Evolutionary conservation across 1,140 invertebrate genomes (phyloP), one percentile per base, ranked within the genome.

Genomic region (Prorops nasuta): DNA sequence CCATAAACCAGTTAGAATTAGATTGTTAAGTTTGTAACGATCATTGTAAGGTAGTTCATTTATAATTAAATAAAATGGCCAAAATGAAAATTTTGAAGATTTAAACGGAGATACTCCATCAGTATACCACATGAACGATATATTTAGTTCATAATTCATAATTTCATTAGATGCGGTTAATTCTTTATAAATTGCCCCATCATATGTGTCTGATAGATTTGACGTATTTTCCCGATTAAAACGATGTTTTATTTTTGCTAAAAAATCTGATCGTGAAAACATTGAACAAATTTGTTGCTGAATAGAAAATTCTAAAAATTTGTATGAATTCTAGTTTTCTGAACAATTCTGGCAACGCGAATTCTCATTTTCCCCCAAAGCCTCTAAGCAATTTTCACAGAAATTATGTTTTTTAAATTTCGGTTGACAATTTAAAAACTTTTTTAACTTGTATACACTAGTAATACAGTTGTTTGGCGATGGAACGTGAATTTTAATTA

Each of bases 1-100:
- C n/a, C n/a, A n/a, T n/a, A n/a, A n/a, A n/a, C n/a, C n/a, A 15
- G 24, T 16, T 15, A 44, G 19, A 32, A 44, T 44, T 2, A 16
- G 2, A 34, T 44, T 44, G 31, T 44, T 15, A 16, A 15, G 18
- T 16, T 44, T 32, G 9, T 24, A 16, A 3, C 42, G 4, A 14
- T 28, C 14, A 15, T 15, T 0, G 28, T 44, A 19, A 7, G 42
- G 42, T n/a, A 44, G 18, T 12, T 31, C 22, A 44, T 44, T 44
- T 3, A 44, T 12, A 12, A 32, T 34, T 32, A 44, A 17, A 44
- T 44, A 44, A 15, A 44, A 32, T 7, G 42, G 42, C 22, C 42
- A 44, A 14, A 44, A 16, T 3, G 0, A 3, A 18, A 32, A 32
- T 2, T 44, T 44, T 15, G 24, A 32, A 3, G 42, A 44, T 17